Conservation (phyloP, 2,113 vertebrate genomes). For the Ctenodactylus gundi region DNA sequence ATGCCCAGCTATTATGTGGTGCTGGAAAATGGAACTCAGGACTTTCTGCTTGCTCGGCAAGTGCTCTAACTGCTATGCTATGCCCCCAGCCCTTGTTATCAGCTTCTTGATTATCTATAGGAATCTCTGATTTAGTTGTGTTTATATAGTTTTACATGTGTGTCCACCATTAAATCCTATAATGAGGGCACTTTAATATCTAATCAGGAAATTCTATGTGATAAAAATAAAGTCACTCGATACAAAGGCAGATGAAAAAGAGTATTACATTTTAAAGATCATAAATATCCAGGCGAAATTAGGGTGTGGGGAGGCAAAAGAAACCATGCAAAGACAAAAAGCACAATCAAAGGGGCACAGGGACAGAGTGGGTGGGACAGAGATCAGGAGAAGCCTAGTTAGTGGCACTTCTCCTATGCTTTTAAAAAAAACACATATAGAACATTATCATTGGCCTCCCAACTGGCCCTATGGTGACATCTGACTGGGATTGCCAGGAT, state of each 20-base stretch:
- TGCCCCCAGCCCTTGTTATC: too few species aligned
- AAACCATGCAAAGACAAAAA: neutral
- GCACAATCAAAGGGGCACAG: neutral
- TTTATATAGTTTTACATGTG: too few species aligned
- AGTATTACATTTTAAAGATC: neutral
- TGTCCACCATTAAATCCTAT: too few species aligned
- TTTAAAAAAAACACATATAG: neutral
- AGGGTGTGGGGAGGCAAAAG: neutral
- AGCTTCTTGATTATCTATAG: too few species aligned
- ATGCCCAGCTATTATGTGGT: too few species aligned
- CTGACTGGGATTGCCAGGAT: neutral
- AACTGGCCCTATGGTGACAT: neutral
- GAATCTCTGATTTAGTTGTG: too few species aligned
- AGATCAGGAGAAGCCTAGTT: neutral
- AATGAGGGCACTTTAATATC: neutral
- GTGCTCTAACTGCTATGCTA: too few species aligned
- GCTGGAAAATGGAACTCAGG: too few species aligned
- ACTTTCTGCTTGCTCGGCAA: too few species aligned
- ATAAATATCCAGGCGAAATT: neutral
- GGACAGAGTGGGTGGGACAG: neutral
- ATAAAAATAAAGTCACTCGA: neutral
- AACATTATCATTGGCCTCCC: neutral
- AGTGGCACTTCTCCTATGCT: neutral
- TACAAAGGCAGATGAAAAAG: slow-evolving; percentile 17
- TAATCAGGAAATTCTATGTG: neutral